phyloP scores from a whole-genome alignment of 2,113 vertebrate species.

The Craseonycteris thonglongyai region DNA sequence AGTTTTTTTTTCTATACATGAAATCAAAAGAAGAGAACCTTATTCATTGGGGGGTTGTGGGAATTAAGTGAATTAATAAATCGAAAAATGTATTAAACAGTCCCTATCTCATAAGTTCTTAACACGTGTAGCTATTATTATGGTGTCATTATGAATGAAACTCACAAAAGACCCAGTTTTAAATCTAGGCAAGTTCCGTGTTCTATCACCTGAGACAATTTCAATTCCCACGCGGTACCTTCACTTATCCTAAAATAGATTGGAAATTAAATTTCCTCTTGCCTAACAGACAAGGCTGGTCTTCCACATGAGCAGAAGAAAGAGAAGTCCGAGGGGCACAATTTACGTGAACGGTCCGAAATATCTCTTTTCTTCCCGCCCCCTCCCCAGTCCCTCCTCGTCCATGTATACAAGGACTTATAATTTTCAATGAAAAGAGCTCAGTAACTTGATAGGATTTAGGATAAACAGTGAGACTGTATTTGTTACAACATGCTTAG shows the following conservation, averaged over 20 bases:
- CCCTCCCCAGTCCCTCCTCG: background rate
- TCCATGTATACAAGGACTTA: background rate
- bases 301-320: background rate
- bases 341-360: no score
- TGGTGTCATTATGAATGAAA: constrained; percentile 33
- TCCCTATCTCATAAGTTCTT: background rate
- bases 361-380: background rate
- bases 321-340: background rate
- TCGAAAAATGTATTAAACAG: background rate
- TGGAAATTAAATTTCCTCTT: constrained; percentile 36
- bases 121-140: constrained; percentile 9
- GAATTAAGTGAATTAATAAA: constrained; percentile 30
- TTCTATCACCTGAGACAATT: constrained; percentile 33
- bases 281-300: background rate
- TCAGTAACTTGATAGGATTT: background rate
- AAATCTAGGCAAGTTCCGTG: background rate
- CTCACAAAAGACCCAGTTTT: constrained; percentile 46
- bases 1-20: background rate
- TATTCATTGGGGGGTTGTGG: background rate
- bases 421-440: background rate
- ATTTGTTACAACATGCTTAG: background rate
- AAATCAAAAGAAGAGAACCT: background rate
- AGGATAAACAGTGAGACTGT: background rate
- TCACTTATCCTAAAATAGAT: constrained; percentile 34
- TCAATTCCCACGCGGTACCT: background rate